Percentiles rank a stretch among this genome's conserved stretches.
Conservation (phyloP, 2,888 invertebrate genomes). For the Eulithis testata region DNA sequence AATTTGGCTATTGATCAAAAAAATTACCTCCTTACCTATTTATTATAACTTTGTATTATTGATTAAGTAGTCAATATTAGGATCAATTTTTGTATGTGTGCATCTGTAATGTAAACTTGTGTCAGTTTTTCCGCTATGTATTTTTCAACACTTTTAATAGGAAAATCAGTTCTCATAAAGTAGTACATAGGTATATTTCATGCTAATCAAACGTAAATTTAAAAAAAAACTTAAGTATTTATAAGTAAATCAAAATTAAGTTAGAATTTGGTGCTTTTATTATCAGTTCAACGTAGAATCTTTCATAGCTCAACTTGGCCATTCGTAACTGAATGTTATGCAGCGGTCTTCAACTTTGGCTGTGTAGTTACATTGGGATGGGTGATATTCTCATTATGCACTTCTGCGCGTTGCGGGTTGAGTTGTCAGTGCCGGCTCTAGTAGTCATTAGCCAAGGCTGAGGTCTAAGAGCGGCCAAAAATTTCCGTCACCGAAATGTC, state of each 20-base stretch:
- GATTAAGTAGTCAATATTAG: constrained; percentile 17
- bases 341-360: too few relatives aligned
- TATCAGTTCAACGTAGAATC: too few relatives aligned
- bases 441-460: too few relatives aligned
- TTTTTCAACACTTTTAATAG: constrained; percentile 11
- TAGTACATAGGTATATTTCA: neutral
- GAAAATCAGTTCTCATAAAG: constrained; percentile 16
- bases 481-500: too few relatives aligned
- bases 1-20: constrained; percentile 32
- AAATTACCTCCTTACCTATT: constrained; percentile 23
- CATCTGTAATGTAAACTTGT: neutral
- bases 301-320: too few relatives aligned
- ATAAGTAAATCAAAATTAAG: constrained; percentile 3
- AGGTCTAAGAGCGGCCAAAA: too few relatives aligned
- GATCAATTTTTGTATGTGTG: constrained; percentile 11
- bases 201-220: neutral
- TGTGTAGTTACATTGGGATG: too few relatives aligned
- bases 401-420: too few relatives aligned
- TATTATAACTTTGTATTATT: constrained; percentile 11
- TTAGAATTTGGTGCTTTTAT: neutral
- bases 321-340: too few relatives aligned
- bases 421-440: too few relatives aligned
- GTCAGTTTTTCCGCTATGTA: constrained; percentile 5
- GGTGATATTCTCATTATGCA: too few relatives aligned
- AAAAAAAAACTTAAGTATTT: neutral